Evolutionary conservation across 2,797 vertebrate species (phyloP), one percentile per base, ranked within the genome.

Genomic region (Alauda arvensis): DNA sequence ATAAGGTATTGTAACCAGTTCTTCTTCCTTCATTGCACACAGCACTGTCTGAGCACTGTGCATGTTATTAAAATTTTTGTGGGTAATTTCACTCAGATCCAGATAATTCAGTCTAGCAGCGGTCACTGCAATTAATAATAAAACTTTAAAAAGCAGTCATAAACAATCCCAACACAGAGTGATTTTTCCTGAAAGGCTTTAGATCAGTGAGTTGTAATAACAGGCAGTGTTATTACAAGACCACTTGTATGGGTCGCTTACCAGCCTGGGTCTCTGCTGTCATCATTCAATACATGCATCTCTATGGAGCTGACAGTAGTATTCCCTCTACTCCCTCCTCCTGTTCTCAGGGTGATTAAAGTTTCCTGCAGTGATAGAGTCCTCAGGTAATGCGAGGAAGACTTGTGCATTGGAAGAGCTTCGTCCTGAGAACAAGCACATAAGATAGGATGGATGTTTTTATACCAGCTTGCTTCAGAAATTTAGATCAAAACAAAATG

Each of bases 1-100:
- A 97, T 82, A 95, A 97, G 97, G 97, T 98, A 97, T 57, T 75
- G 85, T 94, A 89, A 94, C 51, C 3, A 9, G 15, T 80, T 76
- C 87, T 89, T 70, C 13, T 83, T 85, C 24, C 29, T 81, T 26
- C 46, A 24, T 53, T 76, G 31, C 33, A 33, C 17, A 5, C 34
- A 53, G 10, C 20, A 46, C 37, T 37, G 33, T 69, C 28, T 57
- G 45, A 21, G 21, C 21, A 55, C 24, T 57, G n/a, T 31, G 9
- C 48, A 26, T 42, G 12, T 53, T 65, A 20, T 63, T 31, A 42
- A 80, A 9, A 33, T 77, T 80, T 81, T 66, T 77, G 23, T 24
- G 15, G 12, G 16, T 6, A 39, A 23, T 85, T 90, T 83, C 45
- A 60, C 29, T 43, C n/a, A 72, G 29, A 61, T 75, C 16, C 20